These are phyloP conservation scores for Monomorium pharaonis DNA, from an alignment of 1,140 invertebrate genomes.

Conservation along the genomic window DNA sequence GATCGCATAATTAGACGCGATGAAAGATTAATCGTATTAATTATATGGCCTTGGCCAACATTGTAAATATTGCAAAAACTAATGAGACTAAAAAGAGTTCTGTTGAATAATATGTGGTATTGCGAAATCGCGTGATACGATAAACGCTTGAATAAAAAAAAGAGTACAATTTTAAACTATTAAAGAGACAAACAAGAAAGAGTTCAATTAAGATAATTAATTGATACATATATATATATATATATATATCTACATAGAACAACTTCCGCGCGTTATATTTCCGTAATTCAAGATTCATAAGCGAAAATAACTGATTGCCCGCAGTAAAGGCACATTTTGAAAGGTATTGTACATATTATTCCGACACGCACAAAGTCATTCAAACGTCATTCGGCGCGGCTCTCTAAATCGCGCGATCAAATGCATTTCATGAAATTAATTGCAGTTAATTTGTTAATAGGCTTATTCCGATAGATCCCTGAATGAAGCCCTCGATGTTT, in stretches of 20 bases:
- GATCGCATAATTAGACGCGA: neutral
- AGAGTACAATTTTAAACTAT: neutral
- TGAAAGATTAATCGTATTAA: constrained; percentile 5
- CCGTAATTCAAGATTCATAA: neutral
- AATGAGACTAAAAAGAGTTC: neutral
- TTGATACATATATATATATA: neutral
- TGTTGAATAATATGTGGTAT: neutral
- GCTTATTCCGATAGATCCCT: constrained; percentile 63
- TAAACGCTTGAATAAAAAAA: neutral
- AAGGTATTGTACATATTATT: neutral
- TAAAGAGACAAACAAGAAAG: neutral
- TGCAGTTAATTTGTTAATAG: constrained; percentile 66
- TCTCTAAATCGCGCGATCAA: constrained; percentile 24
- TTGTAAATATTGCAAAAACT: neutral
- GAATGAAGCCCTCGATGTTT: constrained; percentile 58
- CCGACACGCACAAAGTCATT: neutral
- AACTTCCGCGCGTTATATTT: neutral
- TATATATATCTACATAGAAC: no score
- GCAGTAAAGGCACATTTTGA: neutral
- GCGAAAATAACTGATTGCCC: neutral
- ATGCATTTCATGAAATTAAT: constrained; percentile 56
- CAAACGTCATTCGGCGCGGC: neutral
- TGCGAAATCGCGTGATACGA: neutral
- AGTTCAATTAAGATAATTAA: neutral
- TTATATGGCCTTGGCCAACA: neutral